Evolutionary conservation across 2,888 invertebrate species (phyloP).

Genomic region (Drosophila silvestris): DNA sequence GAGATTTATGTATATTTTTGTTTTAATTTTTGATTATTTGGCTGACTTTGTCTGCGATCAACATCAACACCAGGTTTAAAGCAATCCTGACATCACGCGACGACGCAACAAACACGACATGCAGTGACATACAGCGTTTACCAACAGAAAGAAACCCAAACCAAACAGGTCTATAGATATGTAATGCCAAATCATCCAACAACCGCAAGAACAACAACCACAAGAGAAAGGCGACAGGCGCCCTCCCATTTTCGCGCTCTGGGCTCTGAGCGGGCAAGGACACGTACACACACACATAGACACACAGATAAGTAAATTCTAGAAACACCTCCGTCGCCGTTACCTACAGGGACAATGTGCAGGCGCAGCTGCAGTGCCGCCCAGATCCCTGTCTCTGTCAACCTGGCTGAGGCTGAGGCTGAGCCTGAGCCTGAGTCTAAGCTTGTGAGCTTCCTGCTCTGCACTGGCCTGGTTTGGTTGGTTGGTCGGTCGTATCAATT

Average conservation of each 20-base stretch:
- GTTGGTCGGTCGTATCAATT: constrained; percentile 81
- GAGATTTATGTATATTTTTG: not conserved
- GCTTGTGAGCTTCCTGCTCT: not conserved
- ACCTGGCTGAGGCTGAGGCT: constrained; percentile 1
- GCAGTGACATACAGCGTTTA: constrained; percentile 60
- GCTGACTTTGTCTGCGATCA: not conserved
- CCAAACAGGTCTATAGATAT: constrained; percentile 13
- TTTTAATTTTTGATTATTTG: not conserved
- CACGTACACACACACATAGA: constrained; percentile 16
- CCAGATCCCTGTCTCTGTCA: constrained; percentile 6
- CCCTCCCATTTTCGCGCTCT: constrained; percentile 8
- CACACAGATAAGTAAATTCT: constrained; percentile 10
- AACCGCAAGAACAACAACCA: constrained; percentile 28
- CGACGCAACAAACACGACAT: constrained; percentile 59
- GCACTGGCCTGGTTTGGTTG: constrained; percentile 13
- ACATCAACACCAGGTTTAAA: constrained; percentile 41
- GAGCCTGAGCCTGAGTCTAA: constrained; percentile 22
- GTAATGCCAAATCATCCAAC: constrained; percentile 19
- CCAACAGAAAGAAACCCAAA: not conserved
- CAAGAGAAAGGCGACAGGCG: constrained; percentile 2
- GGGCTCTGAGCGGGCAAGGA: constrained; percentile 27
- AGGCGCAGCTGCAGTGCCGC: constrained; percentile 21
- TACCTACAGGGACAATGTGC: constrained; percentile 23
- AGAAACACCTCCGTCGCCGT: constrained; percentile 31
- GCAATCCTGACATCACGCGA: constrained; percentile 55